Evolutionary conservation across 35 echinoderm and acorn worm species (phyloP), one percentile per base, ranked within the genome.

Genomic region (Stichopus chloronotus): DNA sequence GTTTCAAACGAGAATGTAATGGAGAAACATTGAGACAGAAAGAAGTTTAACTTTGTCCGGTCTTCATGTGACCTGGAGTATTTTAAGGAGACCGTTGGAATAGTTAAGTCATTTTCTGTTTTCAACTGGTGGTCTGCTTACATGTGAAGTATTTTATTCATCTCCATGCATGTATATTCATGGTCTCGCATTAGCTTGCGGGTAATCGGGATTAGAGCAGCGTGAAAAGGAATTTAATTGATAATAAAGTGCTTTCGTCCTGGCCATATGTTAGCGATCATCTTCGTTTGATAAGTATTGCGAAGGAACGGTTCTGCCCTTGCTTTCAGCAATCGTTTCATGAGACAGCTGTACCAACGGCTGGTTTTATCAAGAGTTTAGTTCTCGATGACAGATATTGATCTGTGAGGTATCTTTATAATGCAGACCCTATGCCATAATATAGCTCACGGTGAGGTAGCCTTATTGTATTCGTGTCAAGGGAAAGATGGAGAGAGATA

Each of bases 171-270:
- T 43, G 30, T 43, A 43, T 43, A 43, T 65, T 14, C 11, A 14
- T 65, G 61, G 19, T 65, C 11, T 19, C 61, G 61, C 4, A 65
- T 65, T 43, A 65, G 19, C 61, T 19, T 5, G 19, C 61, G 61
- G 61, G 11, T 65, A 65, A 65, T 65, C 61, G 19, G 19, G 61
- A 65, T 65, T 65, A 65, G 61, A 14, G 19, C 61, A 65, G 61
- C 53, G 80, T 56, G 80, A 56, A 19, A 43, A 83, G 80, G 52
- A 83, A 83, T 83, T 55, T 83, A 56, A 83, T 83, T 56, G 80
- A 83, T 55, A 12, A 19, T 83, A 83, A 12, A 56, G 8, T 43
- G 80, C 55, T 83, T 55, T 56, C 43, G 9, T 83, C n/a, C 12
- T 13, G 17, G 52, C 52, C 13, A 83, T 83, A 19, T 65, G 61